Evolutionary conservation across 64 coral and sea anemone species (phyloP).

Genomic region (Stichodactyla helianthus): DNA sequence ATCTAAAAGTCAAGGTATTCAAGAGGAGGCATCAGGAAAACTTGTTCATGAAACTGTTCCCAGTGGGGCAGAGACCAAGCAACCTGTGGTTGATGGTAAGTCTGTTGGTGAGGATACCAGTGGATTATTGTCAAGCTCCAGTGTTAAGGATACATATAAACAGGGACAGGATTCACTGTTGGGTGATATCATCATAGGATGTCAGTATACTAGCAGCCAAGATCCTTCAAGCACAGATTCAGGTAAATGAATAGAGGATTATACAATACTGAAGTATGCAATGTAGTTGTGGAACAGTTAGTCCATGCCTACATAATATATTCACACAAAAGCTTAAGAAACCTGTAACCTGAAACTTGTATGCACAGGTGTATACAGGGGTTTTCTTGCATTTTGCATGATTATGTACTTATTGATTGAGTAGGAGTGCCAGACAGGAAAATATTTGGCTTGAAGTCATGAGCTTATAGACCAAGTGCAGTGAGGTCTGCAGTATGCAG

Average conservation of each 20-base stretch:
- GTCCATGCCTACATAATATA: no score
- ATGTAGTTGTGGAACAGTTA: neutral
- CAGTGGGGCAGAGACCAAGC: neutral
- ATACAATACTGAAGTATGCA: neutral
- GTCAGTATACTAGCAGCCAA: neutral
- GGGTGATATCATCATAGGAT: neutral
- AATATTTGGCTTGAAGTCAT: no score
- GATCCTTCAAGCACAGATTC: neutral
- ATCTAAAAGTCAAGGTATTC: neutral
- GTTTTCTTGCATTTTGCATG: no score
- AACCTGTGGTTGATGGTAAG: neutral
- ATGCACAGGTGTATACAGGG: no score
- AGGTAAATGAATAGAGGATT: neutral
- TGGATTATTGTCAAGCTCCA: neutral
- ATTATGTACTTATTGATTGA: no score
- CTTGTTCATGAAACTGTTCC: neutral
- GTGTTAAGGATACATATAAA: neutral
- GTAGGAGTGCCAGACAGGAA: no score
- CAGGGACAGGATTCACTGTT: neutral
- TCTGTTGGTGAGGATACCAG: conserved; percentile 3
- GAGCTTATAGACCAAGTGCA: no score
- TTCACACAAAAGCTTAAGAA: no score
- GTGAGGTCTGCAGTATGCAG: no score
- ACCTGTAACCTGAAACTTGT: no score
- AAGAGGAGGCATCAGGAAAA: neutral